Conservation (phyloP, 2,113 vertebrate genomes). For the Calidris pugnax region DNA sequence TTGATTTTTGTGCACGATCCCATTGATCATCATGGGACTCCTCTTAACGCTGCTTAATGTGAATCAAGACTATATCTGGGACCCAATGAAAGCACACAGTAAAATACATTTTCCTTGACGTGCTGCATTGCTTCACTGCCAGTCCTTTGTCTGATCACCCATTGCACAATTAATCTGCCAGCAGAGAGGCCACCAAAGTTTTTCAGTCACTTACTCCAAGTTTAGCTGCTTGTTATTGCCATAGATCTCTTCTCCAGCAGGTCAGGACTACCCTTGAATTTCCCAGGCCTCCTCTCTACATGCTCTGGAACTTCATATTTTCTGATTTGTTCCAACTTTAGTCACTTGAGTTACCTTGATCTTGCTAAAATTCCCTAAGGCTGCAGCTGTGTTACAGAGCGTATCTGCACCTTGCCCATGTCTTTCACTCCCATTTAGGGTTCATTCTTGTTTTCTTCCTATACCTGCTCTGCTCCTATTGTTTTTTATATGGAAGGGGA, state of each 20-base stretch:
- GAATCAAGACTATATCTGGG: neutral
- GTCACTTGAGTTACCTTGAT: neutral
- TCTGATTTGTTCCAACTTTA: neutral
- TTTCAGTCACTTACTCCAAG: neutral
- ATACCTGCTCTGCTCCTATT: neutral
- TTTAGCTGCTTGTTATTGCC: neutral
- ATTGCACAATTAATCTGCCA: neutral
- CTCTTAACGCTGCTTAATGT: accelerated
- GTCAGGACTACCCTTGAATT: neutral
- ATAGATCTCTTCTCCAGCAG: neutral
- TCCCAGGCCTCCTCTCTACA: neutral
- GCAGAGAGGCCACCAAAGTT: neutral
- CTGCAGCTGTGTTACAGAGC: neutral
- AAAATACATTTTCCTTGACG: neutral
- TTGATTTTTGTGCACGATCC: neutral
- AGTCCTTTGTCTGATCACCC: neutral
- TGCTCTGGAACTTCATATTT: neutral
- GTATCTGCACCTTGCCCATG: neutral
- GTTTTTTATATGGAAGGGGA: neutral
- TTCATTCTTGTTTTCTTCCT: neutral
- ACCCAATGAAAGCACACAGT: neutral
- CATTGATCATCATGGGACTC: neutral
- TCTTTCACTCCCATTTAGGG: neutral
- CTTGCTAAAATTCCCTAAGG: neutral
- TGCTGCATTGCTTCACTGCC: accelerated